Conservation (phyloP, 2,888 invertebrate genomes). For the Eugnorisma glareosa region DNA sequence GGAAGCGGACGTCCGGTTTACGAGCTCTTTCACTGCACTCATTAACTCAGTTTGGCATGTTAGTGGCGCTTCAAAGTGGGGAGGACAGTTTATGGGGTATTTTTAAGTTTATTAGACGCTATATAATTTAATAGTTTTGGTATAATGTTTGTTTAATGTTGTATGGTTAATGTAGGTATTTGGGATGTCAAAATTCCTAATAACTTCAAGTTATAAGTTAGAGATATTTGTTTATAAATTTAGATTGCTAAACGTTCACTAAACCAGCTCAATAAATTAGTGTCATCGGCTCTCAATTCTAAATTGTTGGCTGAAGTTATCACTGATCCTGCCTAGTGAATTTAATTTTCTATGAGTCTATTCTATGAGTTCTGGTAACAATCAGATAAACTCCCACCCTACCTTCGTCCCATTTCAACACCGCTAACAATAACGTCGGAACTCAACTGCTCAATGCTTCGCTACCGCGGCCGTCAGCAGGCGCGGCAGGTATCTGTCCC, state of each 20-base stretch:
- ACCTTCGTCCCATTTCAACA: constrained; percentile 22
- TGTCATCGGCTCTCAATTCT: no score
- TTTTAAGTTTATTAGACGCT: constrained; percentile 12
- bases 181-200: not conserved
- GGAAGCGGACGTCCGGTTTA: constrained; percentile 58
- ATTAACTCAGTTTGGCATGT: constrained; percentile 56
- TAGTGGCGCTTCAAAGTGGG: constrained; percentile 21
- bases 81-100: constrained; percentile 3
- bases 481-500: not conserved
- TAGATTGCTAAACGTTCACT: not conserved
- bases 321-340: not conserved
- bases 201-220: not conserved
- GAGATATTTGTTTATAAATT: not conserved
- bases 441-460: constrained; percentile 15
- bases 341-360: no score
- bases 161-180: not conserved
- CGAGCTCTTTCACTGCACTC: constrained; percentile 49
- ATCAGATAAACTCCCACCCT: not conserved
- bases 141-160: not conserved
- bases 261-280: not conserved
- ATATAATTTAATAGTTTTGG: constrained; percentile 1
- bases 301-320: not conserved
- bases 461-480: not conserved
- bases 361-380: constrained; percentile 10
- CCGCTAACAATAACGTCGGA: constrained; percentile 33